phyloP scores from a whole-genome alignment of 2,113 vertebrate genomes.

The Corapipo altera region DNA sequence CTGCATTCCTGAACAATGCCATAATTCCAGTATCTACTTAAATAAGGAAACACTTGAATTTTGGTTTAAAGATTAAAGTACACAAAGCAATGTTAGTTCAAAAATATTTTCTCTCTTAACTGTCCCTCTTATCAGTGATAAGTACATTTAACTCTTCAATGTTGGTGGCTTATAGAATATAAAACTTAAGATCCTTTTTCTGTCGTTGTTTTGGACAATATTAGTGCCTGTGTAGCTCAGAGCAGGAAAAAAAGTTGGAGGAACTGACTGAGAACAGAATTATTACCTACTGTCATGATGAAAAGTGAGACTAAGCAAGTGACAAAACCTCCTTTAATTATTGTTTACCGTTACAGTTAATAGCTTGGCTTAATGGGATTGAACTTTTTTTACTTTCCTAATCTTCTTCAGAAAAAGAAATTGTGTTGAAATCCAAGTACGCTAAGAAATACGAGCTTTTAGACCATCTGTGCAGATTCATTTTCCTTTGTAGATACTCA shows the following conservation, averaged over 20 bases:
- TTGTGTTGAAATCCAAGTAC: neutral
- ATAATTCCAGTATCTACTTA: neutral
- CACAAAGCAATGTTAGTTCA: neutral
- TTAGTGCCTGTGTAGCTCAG: neutral
- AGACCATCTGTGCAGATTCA: slow-evolving; percentile 10
- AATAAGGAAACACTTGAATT: neutral
- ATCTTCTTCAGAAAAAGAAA: neutral
- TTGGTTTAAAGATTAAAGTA: neutral
- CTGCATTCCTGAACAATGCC: neutral
- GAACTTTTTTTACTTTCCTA: neutral
- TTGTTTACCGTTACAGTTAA: neutral
- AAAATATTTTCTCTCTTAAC: neutral
- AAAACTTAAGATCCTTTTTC: neutral
- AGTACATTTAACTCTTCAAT: neutral
- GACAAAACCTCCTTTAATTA: neutral
- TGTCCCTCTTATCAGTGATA: neutral
- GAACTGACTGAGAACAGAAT: neutral
- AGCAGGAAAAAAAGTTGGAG: neutral
- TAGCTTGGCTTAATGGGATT: neutral
- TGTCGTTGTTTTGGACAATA: neutral
- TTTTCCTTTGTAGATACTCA: neutral
- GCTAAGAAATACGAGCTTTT: neutral
- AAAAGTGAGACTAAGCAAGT: neutral
- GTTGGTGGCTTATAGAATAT: neutral
- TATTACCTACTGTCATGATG: neutral